Evolutionary conservation across 2,888 invertebrate genomes (phyloP), one percentile per base, ranked within the genome.

Genomic region (Drosophila acutilabella): DNA sequence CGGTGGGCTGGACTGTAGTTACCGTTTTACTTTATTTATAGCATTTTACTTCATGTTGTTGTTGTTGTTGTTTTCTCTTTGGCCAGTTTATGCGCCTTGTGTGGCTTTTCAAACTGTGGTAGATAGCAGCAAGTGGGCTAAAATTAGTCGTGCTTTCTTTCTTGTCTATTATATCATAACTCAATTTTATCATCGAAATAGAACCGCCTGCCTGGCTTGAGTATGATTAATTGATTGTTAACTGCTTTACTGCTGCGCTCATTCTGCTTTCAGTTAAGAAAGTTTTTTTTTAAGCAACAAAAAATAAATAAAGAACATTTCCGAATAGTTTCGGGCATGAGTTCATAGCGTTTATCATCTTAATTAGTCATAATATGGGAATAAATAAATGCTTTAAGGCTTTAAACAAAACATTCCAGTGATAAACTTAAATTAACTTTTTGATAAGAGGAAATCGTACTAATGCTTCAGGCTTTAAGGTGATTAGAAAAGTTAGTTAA

Each of bases 151-250:
- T 52, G 74, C 64, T 70, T 73, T 69, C 64, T 61, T 59, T 58
- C 36, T 36, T 36, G 11, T 36, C 23, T 26, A 79, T 79, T 70
- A 77, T 77, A 78, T 68, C 78, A 80, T 60, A 59, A 41, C 40
- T 53, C 6, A 45, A 51, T 61, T 54, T 78, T 80, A 80, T 84
- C 81, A 71, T 30, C 36, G 64, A 65, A 30, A 69, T 69, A 36
- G 57, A 36, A 36, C 47, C 57, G 44, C 54, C 47, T 30, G 44
- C 54, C 47, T 30, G 51, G 60, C 74, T 80, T 57, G 53, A 71
- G 64, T 78, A 69, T 80, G 84, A 80, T 83, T 80, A 81, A 83
- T 80, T 69, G 64, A 48, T 64, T 44, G 60, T 56, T 67, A 73
- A 68, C 47, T 53, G 54, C 40, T 40, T 52, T n/a, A 30, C 30